Base-by-base conservation (phyloP, 37 sponge, comb jelly and placozoan genomes). In the Cliona cf. orientalis region DNA sequence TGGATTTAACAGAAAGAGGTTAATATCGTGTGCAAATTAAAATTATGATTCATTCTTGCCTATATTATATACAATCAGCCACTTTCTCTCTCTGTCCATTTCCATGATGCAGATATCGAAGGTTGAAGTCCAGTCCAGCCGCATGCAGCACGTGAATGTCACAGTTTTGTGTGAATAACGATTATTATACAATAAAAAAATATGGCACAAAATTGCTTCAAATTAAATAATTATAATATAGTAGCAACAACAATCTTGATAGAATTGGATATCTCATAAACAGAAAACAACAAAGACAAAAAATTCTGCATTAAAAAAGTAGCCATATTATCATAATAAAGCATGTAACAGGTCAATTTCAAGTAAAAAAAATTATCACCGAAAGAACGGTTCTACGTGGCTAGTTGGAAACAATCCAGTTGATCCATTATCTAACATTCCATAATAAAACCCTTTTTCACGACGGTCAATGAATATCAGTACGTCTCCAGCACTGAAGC, bases 371-470 rank as follows among this genome's bases (percentile, higher is more conserved):
- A 43, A 36, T 4, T 44, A 73, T 38, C 55, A 37, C 2, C 33
- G 46, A 56, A 46, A 21, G 44, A 90, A 74, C 12, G 75, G 80
- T 68, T 88, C 86, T 36, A 92, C 89, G 44, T 38, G 29, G 38
- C 59, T 42, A 5, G 74, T 33, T n/a, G 86, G 89, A 65, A 86
- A 93, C 4, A 93, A 35, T 37, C 89, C 93, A 62, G 90, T 93
- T 11, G 72, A 72, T 0, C 89, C 89, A 81, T 88, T 73, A 38
- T 93, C 93, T 28, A 85, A 43, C 93, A 88, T 93, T 4, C 93
- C 93, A 56, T 78, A 88, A 26, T 66, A 67, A 37, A 71, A 71
- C 9, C 43, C 69, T 23, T 61, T 66, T 6, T 72, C 63, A 14
- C 70, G 1, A 2, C 69, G 76, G 3, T 85, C 89, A 2, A 92